phyloP scores from a whole-genome alignment of 2,797 vertebrate species.

The Acipenser transmontanus region DNA sequence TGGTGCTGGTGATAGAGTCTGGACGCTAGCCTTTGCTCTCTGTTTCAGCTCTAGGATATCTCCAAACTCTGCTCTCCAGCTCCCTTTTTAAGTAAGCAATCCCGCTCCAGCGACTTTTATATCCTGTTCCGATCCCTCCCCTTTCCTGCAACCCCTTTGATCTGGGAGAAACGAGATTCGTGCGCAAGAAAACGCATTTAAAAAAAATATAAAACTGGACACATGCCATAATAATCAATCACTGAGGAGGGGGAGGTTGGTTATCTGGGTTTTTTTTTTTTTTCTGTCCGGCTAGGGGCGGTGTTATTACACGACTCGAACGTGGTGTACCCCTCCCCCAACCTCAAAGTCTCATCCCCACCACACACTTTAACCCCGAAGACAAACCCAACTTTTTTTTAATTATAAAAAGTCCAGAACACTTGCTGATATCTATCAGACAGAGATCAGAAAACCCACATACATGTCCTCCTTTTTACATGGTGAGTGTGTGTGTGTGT shows the following conservation, averaged over 20 bases:
- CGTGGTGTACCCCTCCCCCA: neutral
- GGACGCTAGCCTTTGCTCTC: slow-evolving; percentile 9
- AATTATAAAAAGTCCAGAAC: neutral
- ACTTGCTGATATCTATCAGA: neutral
- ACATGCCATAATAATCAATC: slow-evolving; percentile 62
- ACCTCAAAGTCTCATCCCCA: neutral
- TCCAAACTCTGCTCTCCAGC: slow-evolving; percentile 40
- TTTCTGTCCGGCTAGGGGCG: slow-evolving; percentile 17
- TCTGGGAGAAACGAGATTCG: slow-evolving; percentile 42
- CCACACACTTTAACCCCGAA: neutral
- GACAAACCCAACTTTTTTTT: neutral
- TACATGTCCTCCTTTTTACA: neutral
- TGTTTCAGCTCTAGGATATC: neutral
- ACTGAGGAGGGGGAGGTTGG: slow-evolving; percentile 36
- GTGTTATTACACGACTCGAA: slow-evolving; percentile 2
- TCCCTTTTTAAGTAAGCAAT: slow-evolving; percentile 40
- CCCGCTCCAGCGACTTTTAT: slow-evolving; percentile 46
- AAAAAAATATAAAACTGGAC: slow-evolving; percentile 41
- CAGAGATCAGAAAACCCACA: no score
- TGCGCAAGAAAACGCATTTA: slow-evolving; percentile 45
- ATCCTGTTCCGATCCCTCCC: slow-evolving; percentile 49
- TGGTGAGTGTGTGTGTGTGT: no score
- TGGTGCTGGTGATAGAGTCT: no score
- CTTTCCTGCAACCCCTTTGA: slow-evolving; percentile 59
- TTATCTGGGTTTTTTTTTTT: slow-evolving; percentile 17